A percentile compares a stretch with the other conserved stretches of the same genome.
phyloP scores from a whole-genome alignment of 1,140 invertebrate genomes.

The Psix sp. region DNA sequence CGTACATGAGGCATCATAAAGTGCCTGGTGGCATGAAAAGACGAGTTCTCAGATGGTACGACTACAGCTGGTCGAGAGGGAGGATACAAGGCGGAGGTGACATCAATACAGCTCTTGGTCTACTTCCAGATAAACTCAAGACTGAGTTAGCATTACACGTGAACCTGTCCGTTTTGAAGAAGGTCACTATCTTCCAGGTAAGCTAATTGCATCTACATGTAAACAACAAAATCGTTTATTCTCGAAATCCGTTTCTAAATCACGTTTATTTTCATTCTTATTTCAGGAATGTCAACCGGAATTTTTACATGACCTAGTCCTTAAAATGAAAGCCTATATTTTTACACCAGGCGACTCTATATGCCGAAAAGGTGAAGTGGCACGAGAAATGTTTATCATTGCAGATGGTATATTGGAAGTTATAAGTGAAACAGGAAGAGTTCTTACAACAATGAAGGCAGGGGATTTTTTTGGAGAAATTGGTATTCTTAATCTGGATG shows the following conservation, averaged over 20 bases:
- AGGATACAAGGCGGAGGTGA: constrained; percentile 96
- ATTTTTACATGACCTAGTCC: constrained; percentile 95
- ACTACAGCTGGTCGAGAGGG: constrained; percentile 98
- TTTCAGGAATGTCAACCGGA: constrained; percentile 98
- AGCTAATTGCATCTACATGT: constrained; percentile 42
- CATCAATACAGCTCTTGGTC: constrained; percentile 94
- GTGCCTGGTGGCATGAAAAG: constrained; percentile 96
- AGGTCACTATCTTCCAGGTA: constrained; percentile 83
- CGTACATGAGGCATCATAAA: constrained; percentile 98
- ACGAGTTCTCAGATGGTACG: constrained; percentile 96
- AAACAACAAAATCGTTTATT: constrained; percentile 9
- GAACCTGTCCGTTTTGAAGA: constrained; percentile 95
- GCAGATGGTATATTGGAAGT: constrained; percentile 97
- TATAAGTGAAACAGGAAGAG: constrained; percentile 93
- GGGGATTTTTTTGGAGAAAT: constrained; percentile 99
- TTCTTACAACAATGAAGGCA: constrained; percentile 96
- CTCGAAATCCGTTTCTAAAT: not conserved
- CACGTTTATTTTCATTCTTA: constrained; percentile 43
- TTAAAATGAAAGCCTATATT: constrained; percentile 99
- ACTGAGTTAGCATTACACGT: constrained; percentile 97
- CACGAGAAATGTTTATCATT: constrained; percentile 98
- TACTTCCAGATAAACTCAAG: constrained; percentile 96
- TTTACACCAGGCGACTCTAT: constrained; percentile 98
- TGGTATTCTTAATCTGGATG: constrained; percentile 96
- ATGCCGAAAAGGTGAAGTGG: constrained; percentile 95